Percentiles rank a stretch among this genome's conserved stretches.
Conservation (phyloP, 1,140 invertebrate genomes). For the Drosophila micromelanica region DNA sequence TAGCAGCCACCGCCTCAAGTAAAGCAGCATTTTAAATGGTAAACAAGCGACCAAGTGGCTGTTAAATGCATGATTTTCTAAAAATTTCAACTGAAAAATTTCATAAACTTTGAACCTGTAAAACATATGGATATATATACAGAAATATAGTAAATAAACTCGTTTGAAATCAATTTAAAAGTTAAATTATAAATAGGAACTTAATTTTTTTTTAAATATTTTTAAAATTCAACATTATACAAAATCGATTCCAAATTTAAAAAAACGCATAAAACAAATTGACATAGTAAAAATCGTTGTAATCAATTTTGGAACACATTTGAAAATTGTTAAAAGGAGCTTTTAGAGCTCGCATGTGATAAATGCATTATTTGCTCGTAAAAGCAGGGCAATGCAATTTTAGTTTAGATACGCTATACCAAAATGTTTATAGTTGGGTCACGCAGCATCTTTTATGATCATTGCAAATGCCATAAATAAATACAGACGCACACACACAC, state of each 20-base stretch:
- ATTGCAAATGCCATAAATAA: constrained; percentile 61
- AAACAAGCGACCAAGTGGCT: constrained; percentile 16
- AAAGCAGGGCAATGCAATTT: constrained; percentile 41
- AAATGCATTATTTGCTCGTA: constrained; percentile 49
- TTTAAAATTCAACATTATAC: no score
- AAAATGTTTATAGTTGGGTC: constrained; percentile 62
- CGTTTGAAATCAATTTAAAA: no score
- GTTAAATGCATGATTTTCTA: background rate
- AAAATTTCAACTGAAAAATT: no score
- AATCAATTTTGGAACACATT: constrained; percentile 4
- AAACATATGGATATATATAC: no score
- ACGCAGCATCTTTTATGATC: constrained; percentile 52
- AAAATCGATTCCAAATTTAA: no score
- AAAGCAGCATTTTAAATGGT: constrained; percentile 36
- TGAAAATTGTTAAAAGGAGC: no score
- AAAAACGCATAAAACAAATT: no score
- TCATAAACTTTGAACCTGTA: no score
- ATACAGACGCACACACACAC: constrained; percentile 13
- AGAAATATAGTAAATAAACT: no score
- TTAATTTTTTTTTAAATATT: no score
- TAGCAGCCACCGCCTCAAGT: constrained; percentile 26
- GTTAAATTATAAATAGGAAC: no score
- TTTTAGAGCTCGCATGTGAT: constrained; percentile 15
- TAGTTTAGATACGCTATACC: constrained; percentile 36
- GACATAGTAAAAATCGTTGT: no score